phyloP scores from a whole-genome alignment of 1,140 invertebrate species.

The Pomacea maculata region DNA sequence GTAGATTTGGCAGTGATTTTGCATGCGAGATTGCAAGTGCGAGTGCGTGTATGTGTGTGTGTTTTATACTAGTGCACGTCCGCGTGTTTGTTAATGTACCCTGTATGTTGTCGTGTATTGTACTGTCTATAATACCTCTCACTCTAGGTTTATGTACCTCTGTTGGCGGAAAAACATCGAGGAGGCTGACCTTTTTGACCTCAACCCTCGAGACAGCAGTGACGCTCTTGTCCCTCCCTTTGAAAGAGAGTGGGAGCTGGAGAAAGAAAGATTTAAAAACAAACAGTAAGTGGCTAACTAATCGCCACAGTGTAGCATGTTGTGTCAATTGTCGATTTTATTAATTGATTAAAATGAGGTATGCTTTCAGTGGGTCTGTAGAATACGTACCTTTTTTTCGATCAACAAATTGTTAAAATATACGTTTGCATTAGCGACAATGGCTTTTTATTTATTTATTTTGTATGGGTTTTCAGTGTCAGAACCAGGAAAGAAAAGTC shows the following conservation, averaged over 20 bases:
- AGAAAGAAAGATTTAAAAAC: constrained; percentile 33
- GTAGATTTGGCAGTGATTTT: too few relatives aligned
- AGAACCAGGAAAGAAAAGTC: too few relatives aligned
- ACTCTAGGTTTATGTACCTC: constrained; percentile 74
- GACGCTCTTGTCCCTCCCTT: constrained; percentile 83
- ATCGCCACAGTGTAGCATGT: background rate
- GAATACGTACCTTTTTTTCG: too few relatives aligned
- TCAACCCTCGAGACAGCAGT: constrained; percentile 85
- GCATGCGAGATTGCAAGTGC: background rate
- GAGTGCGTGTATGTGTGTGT: background rate
- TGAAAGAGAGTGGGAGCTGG: constrained; percentile 82
- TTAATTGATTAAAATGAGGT: too few relatives aligned
- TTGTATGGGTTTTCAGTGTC: too few relatives aligned
- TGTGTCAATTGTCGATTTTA: too few relatives aligned
- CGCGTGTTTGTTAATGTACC: too few relatives aligned
- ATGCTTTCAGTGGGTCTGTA: too few relatives aligned
- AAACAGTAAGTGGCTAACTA: constrained; percentile 6
- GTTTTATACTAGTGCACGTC: background rate
- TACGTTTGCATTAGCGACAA: too few relatives aligned
- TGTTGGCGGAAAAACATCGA: constrained; percentile 84
- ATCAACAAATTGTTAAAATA: too few relatives aligned
- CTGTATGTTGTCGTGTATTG: too few relatives aligned
- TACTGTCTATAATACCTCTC: background rate
- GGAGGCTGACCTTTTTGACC: constrained; percentile 85
- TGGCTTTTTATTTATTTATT: too few relatives aligned